Percentiles rank a stretch among this genome's conserved stretches.
These are phyloP conservation scores for Electrophaes corylata DNA, from an alignment of 2,888 invertebrate genomes.

Conservation along the genomic window DNA sequence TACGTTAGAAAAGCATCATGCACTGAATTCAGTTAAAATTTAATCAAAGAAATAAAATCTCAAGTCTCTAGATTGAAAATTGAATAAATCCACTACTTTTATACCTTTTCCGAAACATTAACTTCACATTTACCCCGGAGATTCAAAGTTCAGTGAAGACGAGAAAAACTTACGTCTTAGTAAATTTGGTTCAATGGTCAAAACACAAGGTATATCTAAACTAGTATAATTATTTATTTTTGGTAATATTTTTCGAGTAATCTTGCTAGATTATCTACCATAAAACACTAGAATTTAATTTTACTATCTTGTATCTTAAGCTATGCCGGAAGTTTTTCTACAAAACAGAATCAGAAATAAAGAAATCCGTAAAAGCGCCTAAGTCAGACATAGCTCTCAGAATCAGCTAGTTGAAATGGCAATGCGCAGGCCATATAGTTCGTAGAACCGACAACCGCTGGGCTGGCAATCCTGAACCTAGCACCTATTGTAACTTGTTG, in stretches of 20 bases:
- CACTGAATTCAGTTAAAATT: neutral
- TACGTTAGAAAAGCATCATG: no score
- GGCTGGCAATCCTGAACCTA: no score
- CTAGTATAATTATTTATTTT: conserved; percentile 38
- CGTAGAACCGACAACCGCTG: no score
- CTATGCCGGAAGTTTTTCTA: no score
- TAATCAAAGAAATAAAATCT: conserved; percentile 11
- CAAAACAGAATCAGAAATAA: no score
- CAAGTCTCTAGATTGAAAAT: conserved; percentile 18
- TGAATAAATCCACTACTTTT: conserved; percentile 31
- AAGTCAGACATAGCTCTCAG: no score
- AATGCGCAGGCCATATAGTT: no score
- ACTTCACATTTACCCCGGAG: conserved; percentile 42
- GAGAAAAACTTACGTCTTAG: conserved; percentile 45
- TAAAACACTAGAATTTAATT: no score
- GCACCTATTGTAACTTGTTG: no score
- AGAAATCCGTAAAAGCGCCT: no score
- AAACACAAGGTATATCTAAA: conserved; percentile 41
- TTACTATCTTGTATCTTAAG: no score
- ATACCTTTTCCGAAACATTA: conserved; percentile 45
- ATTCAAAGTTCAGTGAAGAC: conserved; percentile 36
- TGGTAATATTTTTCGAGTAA: neutral
- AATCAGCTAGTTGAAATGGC: no score
- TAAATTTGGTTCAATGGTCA: conserved; percentile 47
- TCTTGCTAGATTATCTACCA: neutral